Evolutionary conservation across 2,888 invertebrate species (phyloP).

Genomic region (Chalcosyrphus nemorum): DNA sequence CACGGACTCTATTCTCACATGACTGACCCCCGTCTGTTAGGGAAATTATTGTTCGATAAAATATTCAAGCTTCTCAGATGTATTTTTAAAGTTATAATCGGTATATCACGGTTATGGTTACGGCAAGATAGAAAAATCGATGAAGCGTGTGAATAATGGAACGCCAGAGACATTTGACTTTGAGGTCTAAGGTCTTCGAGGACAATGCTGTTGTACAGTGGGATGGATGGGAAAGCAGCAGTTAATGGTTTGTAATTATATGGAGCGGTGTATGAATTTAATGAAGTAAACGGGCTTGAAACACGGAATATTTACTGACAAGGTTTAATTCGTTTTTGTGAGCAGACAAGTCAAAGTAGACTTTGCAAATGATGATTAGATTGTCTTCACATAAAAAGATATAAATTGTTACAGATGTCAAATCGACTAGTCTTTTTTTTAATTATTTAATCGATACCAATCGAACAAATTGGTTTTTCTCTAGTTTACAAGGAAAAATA

Average conservation of each 20-base stretch:
- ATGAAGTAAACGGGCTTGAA: not conserved
- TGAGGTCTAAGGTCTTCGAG: slow-evolving; percentile 48
- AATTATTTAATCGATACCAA: no score
- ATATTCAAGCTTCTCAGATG: slow-evolving; percentile 15
- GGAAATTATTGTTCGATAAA: slow-evolving; percentile 1
- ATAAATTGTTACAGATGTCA: no score
- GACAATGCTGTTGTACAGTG: slow-evolving; percentile 2
- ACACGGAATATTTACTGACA: not conserved
- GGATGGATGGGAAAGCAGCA: not conserved
- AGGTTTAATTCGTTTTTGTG: not conserved
- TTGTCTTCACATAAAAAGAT: no score
- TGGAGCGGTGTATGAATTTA: not conserved
- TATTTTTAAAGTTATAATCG: slow-evolving; percentile 32
- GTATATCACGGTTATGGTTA: not conserved
- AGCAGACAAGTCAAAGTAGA: not conserved
- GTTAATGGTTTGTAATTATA: slow-evolving; percentile 23
- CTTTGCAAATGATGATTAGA: no score
- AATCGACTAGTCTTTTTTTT: no score
- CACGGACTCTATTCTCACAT: not conserved
- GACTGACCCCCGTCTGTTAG: not conserved
- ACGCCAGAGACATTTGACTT: slow-evolving; percentile 44
- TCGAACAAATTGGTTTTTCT: no score
- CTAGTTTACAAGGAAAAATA: no score
- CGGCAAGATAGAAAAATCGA: slow-evolving; percentile 44
- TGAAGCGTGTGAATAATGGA: slow-evolving; percentile 50